Evolutionary conservation across 1,140 invertebrate species (phyloP).

Genomic region (Stenopsyche tienmushanensis): DNA sequence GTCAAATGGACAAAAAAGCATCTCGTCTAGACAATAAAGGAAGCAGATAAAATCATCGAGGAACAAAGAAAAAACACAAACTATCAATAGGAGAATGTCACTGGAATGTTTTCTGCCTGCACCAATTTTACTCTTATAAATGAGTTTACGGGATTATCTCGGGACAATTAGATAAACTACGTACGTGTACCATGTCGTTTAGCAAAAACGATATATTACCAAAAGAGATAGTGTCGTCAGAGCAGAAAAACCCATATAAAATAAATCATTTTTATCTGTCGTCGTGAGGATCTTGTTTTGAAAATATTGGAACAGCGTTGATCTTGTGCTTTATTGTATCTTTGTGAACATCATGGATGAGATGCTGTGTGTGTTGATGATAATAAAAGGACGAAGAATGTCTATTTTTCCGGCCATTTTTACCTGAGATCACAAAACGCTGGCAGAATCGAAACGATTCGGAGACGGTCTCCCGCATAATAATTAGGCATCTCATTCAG

Average conservation of each 20-base stretch:
- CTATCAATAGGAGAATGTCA: background rate
- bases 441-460: conserved; percentile 1
- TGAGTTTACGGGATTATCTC: too few relatives aligned
- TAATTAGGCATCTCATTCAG: conserved; percentile 10
- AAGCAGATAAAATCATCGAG: background rate
- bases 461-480: conserved; percentile 2
- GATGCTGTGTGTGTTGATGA: background rate
- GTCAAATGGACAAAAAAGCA: background rate
- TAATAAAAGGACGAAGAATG: background rate
- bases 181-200: too few relatives aligned
- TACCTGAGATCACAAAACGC: conserved; percentile 8
- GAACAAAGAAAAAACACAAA: background rate
- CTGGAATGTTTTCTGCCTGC: background rate
- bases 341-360: too few relatives aligned
- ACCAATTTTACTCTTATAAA: background rate
- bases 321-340: too few relatives aligned
- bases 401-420: background rate
- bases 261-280: too few relatives aligned
- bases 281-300: too few relatives aligned
- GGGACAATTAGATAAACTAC: too few relatives aligned
- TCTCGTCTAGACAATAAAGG: background rate
- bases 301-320: too few relatives aligned
- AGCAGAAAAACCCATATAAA: too few relatives aligned
- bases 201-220: too few relatives aligned
- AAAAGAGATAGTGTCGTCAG: too few relatives aligned